Conservation (phyloP, 1,140 invertebrate species). For the Pomacea maculata region DNA sequence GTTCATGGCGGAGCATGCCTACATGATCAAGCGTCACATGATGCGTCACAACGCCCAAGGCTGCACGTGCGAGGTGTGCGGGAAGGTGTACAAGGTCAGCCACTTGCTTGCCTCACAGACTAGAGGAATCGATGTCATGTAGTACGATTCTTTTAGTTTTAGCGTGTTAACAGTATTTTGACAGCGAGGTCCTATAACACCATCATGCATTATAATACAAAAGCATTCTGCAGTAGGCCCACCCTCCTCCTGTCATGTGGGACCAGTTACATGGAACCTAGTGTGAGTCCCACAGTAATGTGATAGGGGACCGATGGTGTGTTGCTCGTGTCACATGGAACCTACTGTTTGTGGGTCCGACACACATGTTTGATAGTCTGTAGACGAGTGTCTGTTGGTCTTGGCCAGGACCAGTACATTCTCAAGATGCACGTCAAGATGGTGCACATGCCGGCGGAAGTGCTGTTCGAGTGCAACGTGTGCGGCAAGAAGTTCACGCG, state of each 20-base stretch:
- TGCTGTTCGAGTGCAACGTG: slow-evolving; percentile 63
- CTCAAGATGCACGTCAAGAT: slow-evolving; percentile 68
- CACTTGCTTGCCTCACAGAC: not conserved
- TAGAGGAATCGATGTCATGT: not conserved
- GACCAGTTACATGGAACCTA: too few relatives aligned
- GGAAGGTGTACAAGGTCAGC: slow-evolving; percentile 64
- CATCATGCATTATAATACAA: too few relatives aligned
- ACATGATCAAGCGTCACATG: slow-evolving; percentile 65
- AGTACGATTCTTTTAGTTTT: not conserved
- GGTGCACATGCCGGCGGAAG: slow-evolving; percentile 66
- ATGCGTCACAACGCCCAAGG: slow-evolving; percentile 61
- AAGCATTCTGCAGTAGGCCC: too few relatives aligned
- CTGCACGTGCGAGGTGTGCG: slow-evolving; percentile 63
- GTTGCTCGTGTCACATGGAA: too few relatives aligned
- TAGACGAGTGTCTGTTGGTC: too few relatives aligned
- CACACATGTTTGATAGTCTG: too few relatives aligned
- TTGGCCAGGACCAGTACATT: slow-evolving; percentile 64
- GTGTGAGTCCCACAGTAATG: too few relatives aligned
- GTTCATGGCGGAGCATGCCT: slow-evolving; percentile 65
- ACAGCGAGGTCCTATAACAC: too few relatives aligned
- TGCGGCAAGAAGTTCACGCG: slow-evolving; percentile 65
- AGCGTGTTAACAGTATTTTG: too few relatives aligned
- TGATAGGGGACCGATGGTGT: too few relatives aligned
- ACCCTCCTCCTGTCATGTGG: too few relatives aligned
- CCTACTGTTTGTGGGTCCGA: too few relatives aligned